Conservation (phyloP, 2,888 invertebrate genomes). For the Aleiodes alternator region DNA sequence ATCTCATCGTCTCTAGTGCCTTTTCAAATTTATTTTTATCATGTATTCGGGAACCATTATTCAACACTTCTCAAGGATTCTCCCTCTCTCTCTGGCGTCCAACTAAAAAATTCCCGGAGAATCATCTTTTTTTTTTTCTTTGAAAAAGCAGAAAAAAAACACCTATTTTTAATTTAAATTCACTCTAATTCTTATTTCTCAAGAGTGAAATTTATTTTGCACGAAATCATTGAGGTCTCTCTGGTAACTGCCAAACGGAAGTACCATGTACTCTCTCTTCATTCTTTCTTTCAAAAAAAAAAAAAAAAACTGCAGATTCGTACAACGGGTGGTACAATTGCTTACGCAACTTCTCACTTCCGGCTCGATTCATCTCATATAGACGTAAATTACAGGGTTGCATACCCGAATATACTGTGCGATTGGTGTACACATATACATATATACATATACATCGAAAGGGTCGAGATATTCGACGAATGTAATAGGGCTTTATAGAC, state of each 20-base stretch:
- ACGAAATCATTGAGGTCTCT: not conserved
- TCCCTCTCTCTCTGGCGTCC: not conserved
- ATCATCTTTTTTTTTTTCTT: not conserved
- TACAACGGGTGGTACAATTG: constrained; percentile 43
- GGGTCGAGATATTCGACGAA: constrained; percentile 8
- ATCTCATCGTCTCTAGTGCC: constrained; percentile 46
- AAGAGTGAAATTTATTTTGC: constrained; percentile 4
- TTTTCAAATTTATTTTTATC: constrained; percentile 49
- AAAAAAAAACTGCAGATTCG: constrained; percentile 24
- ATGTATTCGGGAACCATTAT: constrained; percentile 39
- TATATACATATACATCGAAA: constrained; percentile 29
- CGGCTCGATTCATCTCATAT: constrained; percentile 46
- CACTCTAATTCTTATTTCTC: not conserved
- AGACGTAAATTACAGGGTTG: constrained; percentile 45
- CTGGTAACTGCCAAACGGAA: constrained; percentile 47
- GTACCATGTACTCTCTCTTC: constrained; percentile 30
- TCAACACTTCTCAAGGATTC: constrained; percentile 45
- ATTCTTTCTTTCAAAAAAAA: constrained; percentile 11
- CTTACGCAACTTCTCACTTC: constrained; percentile 46
- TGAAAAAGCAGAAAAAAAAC: not conserved
- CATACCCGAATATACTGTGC: constrained; percentile 30
- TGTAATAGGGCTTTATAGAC: constrained; percentile 34
- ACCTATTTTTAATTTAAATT: constrained; percentile 42
- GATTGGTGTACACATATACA: constrained; percentile 29
- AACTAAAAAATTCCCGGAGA: constrained; percentile 25